These are phyloP conservation scores for Myripristis jacobus DNA, from an alignment of 2,797 vertebrate species.

Conservation along the genomic window DNA sequence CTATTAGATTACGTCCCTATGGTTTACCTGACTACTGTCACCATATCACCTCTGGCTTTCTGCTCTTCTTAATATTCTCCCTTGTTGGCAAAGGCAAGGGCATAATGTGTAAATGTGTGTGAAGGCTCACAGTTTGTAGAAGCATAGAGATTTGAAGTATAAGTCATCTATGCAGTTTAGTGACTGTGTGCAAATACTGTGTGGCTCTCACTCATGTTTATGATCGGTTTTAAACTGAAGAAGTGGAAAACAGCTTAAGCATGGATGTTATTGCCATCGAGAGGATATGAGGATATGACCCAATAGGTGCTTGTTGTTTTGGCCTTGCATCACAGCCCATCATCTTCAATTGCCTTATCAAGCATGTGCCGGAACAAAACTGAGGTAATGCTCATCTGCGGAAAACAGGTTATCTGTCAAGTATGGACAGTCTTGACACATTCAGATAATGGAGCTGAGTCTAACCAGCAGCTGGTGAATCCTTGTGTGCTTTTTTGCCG, in stretches of 20 bases:
- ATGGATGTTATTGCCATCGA: background rate
- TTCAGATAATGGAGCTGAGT: slow-evolving; percentile 43
- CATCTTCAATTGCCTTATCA: background rate
- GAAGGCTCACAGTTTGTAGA: slow-evolving; percentile 42
- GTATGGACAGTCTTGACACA: slow-evolving; percentile 42
- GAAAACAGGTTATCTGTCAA: slow-evolving; percentile 46
- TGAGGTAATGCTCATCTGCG: slow-evolving; percentile 19
- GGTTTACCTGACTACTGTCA: slow-evolving; percentile 76
- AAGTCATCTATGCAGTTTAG: slow-evolving; percentile 31
- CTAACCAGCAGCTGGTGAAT: slow-evolving; percentile 13
- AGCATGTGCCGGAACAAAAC: slow-evolving; percentile 20
- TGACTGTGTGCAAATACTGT: slow-evolving; percentile 1
- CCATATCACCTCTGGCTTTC: slow-evolving; percentile 55
- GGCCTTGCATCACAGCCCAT: slow-evolving; percentile 7
- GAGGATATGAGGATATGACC: slow-evolving; percentile 9
- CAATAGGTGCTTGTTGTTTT: slow-evolving; percentile 7
- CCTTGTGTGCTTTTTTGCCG: slow-evolving; percentile 36
- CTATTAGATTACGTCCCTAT: slow-evolving; percentile 77
- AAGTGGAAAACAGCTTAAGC: slow-evolving; percentile 9
- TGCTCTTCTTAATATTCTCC: slow-evolving; percentile 52
- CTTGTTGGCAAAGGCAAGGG: slow-evolving; percentile 51
- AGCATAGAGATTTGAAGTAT: slow-evolving; percentile 29
- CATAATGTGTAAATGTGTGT: slow-evolving; percentile 42
- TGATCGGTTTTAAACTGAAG: slow-evolving; percentile 9
- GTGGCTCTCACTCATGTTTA: slow-evolving; percentile 24